Conservation (phyloP, 2,113 vertebrate species). For the Pedionomus torquatus region DNA sequence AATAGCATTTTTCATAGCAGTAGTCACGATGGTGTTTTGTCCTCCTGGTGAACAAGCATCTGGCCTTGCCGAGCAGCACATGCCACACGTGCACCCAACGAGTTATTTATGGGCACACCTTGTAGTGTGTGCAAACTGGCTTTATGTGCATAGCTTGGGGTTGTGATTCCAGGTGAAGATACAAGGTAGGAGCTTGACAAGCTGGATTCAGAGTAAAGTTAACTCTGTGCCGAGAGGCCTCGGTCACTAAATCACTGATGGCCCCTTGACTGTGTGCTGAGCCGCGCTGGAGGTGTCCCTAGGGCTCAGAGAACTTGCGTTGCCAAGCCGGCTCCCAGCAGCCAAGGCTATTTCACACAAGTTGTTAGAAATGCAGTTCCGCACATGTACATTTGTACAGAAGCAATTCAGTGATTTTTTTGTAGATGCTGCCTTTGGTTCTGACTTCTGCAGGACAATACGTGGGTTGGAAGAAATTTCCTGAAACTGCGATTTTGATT, state of each 20-base stretch:
- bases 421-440: neutral
- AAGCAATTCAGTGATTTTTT: neutral
- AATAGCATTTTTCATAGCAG: neutral
- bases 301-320: neutral
- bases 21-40: neutral
- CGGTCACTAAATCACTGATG: neutral
- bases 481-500: conserved; percentile 41
- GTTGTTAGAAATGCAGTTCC: neutral
- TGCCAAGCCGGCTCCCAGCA: neutral
- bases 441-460: conserved; percentile 10
- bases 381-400: neutral
- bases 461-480: neutral
- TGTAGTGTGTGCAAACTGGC: neutral
- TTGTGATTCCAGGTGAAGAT: neutral
- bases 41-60: neutral
- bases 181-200: neutral
- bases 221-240: neutral
- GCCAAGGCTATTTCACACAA: neutral
- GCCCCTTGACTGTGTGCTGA: neutral
- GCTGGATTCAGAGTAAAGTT: neutral
- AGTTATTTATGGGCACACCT: neutral
- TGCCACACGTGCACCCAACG: neutral
- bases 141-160: neutral
- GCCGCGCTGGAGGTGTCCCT: neutral
- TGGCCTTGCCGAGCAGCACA: neutral